Base-by-base conservation (phyloP, 1,140 invertebrate species). In the Plodia interpunctella region DNA sequence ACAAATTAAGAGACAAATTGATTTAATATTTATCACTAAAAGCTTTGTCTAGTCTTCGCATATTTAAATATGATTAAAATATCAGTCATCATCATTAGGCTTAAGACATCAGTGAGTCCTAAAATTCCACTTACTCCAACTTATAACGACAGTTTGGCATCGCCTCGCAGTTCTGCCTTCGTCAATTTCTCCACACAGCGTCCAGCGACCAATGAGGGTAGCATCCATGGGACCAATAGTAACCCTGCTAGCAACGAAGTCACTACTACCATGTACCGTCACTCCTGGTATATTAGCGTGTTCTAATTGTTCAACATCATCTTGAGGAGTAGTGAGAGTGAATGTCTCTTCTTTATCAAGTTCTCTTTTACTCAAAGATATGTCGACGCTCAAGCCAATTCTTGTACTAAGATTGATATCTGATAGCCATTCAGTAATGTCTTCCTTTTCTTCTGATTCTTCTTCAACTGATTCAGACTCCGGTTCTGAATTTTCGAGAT, bases 231-330 rank as follows among this genome's bases (percentile, higher is more conserved):
- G 70, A 11, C 67, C 70, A n/a, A 73, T 52, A 10, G 55, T 61
- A 13, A 73, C 60, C 17, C 67, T 63, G 21, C 70, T 67, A 0
- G 67, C 65, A 2, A 70, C 70, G 30, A 52, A 67, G 13, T 55
- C 20, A 30, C 60, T 70, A 6, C 53, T 61, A 0, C 13, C 25
- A 9, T 57, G 62, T 13, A 58, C 53, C 10, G 19, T 55, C 5
- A 73, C 65, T 8, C 60, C 57, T 19, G 21, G 17, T 5, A 63
- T 58, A 9, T 51, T 15, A 13, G 19, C 32, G 11, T 50, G 21
- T 13, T 32, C 28, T 13, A 50, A 1, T 5, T 50, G 49, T 1
- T 59, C 17, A 0, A 28, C 18, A 21, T 44, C 15, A 25, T 64
- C 58, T 10, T 57, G 18, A 15, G 70, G 70, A 11, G 59, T 44